Evolutionary conservation across 2,888 invertebrate species (phyloP), one percentile per base, ranked within the genome.

Genomic region (Amiota communis): DNA sequence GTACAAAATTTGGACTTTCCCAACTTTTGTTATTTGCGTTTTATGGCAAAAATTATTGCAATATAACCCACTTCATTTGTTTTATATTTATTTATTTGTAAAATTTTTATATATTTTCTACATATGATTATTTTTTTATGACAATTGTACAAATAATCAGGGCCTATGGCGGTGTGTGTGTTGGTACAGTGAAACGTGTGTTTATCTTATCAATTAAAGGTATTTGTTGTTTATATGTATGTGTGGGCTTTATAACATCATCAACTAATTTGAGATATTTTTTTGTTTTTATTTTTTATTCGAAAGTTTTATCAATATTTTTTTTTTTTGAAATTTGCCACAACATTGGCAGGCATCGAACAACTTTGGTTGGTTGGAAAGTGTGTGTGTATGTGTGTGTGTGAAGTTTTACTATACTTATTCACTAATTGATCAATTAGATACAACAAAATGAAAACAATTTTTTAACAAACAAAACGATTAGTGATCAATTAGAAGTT

Each of bases 31-130:
- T 53, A 8, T 15, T 53, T 53, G 15, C n/a, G 1, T 10, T 15
- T 53, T 53, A 13, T 53, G 13, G n/a, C 53, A 53, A 53, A 53
- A 23, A 36, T 36, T 36, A 6, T 36, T 36, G 36, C 36, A 4
- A 36, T 36, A 36, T 36, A 36, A 2, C 23, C 3, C 23, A 2
- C 23, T 36, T 36, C 8, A 36, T 36, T 36, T 36, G 36, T 36
- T 36, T 36, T 36, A 9, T 63, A 63, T 63, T 51, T 68, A 23
- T 68, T 68, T 68, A 53, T 68, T 68, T 68, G 67, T n/a, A 11
- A 1, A 53, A 6, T 36, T 36, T 36, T 12, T 53, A 47, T 53
- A 47, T 23, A 68, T 68, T 53, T 6, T 36, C 36, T 36, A 6
- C 6, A 36, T 2, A 36, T 36, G 36, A 36, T 36, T 36, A 13